Evolutionary conservation across 2,888 invertebrate species (phyloP), one percentile per base, ranked within the genome.

Genomic region (Arctia plantaginis): DNA sequence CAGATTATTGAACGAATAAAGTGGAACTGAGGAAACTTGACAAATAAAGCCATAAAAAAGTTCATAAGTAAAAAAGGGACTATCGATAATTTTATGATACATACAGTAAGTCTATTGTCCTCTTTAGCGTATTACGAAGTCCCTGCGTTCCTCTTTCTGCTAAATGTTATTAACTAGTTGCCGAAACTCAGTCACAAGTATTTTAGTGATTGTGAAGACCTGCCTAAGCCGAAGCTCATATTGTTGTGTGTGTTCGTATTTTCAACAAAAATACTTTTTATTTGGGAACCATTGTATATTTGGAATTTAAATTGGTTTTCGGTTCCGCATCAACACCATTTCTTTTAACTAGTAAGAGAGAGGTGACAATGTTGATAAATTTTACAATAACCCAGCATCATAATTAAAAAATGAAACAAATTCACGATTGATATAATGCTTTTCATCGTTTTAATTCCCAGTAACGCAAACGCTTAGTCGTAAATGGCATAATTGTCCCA

Each of bases 151-250:
- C 76, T 41, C 23, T 39, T 35, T 55, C 33, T 10, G 35, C 66
- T 39, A 62, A 77, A 71, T 75, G 79, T 73, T 83, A 83, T 79
- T 80, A 76, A 74, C 76, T 77, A n/a, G 27, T 51, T 8, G 27
- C 27, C 62, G 73, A 41, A 72, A 71, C 67, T 65, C 47, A 78
- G 70, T 73, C 68, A 69, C 74, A 79, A 81, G 39, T 74, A 78
- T 80, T 78, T 82, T 80, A 62, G 30, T 30, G 70, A 74, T 77
- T 74, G 70, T 70, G 62, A 72, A 72, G 35, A 68, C 75, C 64
- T 72, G 75, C 66, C 71, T 79, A 83, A 83, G 75, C 80, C 73
- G 71, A 33, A 74, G 76, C 75, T 77, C 78, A 79, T 75, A 79
- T n/a, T n/a, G n/a, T n/a, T n/a, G n/a, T n/a, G n/a, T n/a, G 74